Base-by-base conservation (phyloP, 2,888 invertebrate genomes). In the Podabrus alpinus region DNA sequence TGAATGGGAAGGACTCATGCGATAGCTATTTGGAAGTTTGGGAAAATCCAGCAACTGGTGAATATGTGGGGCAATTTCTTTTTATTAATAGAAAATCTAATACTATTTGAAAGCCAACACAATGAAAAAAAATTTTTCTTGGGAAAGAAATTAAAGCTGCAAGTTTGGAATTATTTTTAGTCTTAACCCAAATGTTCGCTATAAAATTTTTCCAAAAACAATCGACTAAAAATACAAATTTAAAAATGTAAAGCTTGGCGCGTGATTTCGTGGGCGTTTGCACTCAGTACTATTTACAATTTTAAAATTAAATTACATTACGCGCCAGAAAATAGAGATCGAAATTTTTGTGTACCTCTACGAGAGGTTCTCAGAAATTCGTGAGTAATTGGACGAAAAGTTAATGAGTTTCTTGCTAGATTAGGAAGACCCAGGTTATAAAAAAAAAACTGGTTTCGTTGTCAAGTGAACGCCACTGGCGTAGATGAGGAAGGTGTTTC, bases 261-360 rank as follows among this genome's bases (percentile, higher is more conserved):
- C 79, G 76, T 79, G 79, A 79, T 76, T 78, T 70, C 67, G 78
- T 78, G 76, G 79, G 79, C 74, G 76, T 79, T 79, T 79, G 78
- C 78, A 72, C 79, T 73, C 78, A 76, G 78, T 78, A 78, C 78
- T 73, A 77, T 75, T 77, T 75, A 77, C 73, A 69, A 73, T 73
- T 76, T 76, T 45, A 74, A 73, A 59, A 66, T 76, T 70, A 62
- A 62, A 66, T 60, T 15, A 17, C 17, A 24, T 29, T 60, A 60
- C 19, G n/a, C 62, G 72, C 72, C 72, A 72, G 64, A 45, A 45
- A 45, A 45, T 25, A 45, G n/a, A 45, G 13, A n/a, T 45, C 45
- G n/a, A 45, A 45, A 45, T 45, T 45, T 45, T 45, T 45, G 45
- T 5, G n/a, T 45, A n/a, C 7, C 21, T n/a, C n/a, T 29, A 29